Evolutionary conservation across 2,113 vertebrate genomes (phyloP).

Genomic region (Cynopterus brachyotis): DNA sequence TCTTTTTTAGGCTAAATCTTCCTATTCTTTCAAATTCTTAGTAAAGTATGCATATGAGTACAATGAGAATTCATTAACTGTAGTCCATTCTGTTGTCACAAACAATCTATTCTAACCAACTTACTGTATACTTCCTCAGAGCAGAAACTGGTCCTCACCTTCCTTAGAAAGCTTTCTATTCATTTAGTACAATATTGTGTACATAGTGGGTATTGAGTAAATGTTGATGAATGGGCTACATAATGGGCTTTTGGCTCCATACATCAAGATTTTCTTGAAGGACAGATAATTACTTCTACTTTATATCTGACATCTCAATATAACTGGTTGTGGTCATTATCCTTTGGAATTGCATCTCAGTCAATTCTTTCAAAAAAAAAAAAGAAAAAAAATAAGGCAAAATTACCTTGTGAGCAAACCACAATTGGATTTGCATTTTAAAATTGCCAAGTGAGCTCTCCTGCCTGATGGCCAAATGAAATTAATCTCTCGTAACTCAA

Average conservation of each 20-base stretch:
- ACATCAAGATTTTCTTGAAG: conserved; percentile 75
- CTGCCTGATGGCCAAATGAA: conserved; percentile 61
- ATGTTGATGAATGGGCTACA: conserved; percentile 69
- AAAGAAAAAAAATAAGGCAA: conserved; percentile 70
- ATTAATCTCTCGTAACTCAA: conserved; percentile 70
- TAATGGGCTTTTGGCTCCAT: conserved; percentile 68
- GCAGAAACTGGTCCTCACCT: conserved; percentile 16
- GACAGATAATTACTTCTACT: conserved; percentile 76
- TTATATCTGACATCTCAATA: conserved; percentile 75
- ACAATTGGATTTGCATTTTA: conserved; percentile 78
- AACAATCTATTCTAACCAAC: not conserved
- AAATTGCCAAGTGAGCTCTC: conserved; percentile 71
- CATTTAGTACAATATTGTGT: conserved; percentile 57
- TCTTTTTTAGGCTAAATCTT: not conserved
- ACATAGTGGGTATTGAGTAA: conserved; percentile 66
- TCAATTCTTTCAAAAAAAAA: conserved; percentile 69
- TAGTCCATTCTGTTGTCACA: not conserved
- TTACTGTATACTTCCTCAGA: not conserved
- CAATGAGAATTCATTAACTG: not conserved
- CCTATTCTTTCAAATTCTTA: not conserved
- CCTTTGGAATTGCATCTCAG: conserved; percentile 67
- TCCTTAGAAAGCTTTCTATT: conserved; percentile 13
- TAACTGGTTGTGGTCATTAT: conserved; percentile 74
- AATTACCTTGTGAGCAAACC: conserved; percentile 74
- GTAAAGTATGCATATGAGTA: not conserved